Percentiles rank a stretch among this genome's conserved stretches.
These are phyloP conservation scores for Operophtera brumata DNA, from an alignment of 2,888 invertebrate species.

Conservation along the genomic window DNA sequence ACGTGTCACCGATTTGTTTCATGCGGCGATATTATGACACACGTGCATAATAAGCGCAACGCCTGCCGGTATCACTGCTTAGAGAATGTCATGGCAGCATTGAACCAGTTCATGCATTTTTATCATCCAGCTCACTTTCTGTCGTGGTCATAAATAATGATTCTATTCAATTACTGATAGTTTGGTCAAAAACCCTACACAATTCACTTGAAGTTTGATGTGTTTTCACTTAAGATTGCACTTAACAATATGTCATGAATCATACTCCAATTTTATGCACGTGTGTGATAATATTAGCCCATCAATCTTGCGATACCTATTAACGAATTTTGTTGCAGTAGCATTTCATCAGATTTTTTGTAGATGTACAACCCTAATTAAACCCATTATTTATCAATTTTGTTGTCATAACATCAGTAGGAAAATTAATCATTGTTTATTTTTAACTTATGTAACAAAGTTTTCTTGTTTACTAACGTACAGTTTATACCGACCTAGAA, in stretches of 20 bases:
- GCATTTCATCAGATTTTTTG: slow-evolving; percentile 50
- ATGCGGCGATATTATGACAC: slow-evolving; percentile 61
- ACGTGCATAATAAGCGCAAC: slow-evolving; percentile 44
- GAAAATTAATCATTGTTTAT: slow-evolving; percentile 21
- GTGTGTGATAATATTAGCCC: slow-evolving; percentile 55
- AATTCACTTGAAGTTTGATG: neutral
- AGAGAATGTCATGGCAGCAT: slow-evolving; percentile 3
- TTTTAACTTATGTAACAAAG: slow-evolving; percentile 19
- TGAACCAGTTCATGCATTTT: neutral
- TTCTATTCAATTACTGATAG: too few species aligned
- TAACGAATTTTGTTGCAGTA: slow-evolving; percentile 60
- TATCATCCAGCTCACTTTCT: slow-evolving; percentile 6
- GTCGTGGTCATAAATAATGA: neutral
- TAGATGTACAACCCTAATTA: slow-evolving; percentile 33
- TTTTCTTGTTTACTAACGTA: slow-evolving; percentile 40
- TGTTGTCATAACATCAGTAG: slow-evolving; percentile 18
- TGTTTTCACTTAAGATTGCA: slow-evolving; percentile 1
- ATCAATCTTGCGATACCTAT: slow-evolving; percentile 34
- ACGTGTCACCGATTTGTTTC: slow-evolving; percentile 56
- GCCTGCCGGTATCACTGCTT: slow-evolving; percentile 11
- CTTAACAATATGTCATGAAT: slow-evolving; percentile 8
- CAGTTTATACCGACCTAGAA: slow-evolving; percentile 52
- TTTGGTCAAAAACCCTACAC: slow-evolving; percentile 13
- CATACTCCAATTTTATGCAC: slow-evolving; percentile 41
- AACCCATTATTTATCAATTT: slow-evolving; percentile 22